Evolutionary conservation across 2,888 invertebrate genomes (phyloP).

Genomic region (Papilio gigon): DNA sequence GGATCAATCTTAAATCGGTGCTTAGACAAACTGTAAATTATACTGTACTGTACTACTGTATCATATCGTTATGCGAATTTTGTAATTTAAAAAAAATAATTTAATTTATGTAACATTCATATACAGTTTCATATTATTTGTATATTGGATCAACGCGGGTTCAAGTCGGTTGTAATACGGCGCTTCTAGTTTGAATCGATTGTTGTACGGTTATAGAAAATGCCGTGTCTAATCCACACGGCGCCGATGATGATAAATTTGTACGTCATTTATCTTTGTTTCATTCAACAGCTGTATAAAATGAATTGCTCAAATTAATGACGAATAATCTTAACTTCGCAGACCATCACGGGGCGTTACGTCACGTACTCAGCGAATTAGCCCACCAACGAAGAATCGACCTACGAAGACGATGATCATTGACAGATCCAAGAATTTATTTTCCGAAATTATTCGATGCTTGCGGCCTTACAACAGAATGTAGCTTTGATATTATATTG

Average conservation of each 20-base stretch:
- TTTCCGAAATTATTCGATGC: slow-evolving; percentile 28
- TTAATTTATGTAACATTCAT: slow-evolving; percentile 4
- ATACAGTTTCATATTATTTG: slow-evolving; percentile 1
- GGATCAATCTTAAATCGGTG: slow-evolving; percentile 22
- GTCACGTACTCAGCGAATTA: slow-evolving; percentile 18
- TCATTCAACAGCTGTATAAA: slow-evolving; percentile 8
- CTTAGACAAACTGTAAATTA: slow-evolving; percentile 26
- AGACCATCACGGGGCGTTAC: slow-evolving; percentile 35
- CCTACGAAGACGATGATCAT: slow-evolving; percentile 21
- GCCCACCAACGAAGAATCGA: slow-evolving; percentile 22
- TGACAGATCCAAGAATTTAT: slow-evolving; percentile 11
- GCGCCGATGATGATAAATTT: slow-evolving; percentile 42
- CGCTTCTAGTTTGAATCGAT: slow-evolving; percentile 24
- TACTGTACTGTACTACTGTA: too few species aligned
- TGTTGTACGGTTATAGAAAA: slow-evolving; percentile 28
- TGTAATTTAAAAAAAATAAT: not conserved
- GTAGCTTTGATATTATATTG: not conserved
- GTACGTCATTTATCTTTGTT: slow-evolving; percentile 32
- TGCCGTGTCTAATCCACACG: slow-evolving; percentile 39
- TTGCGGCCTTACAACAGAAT: slow-evolving; percentile 35
- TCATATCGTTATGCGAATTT: not conserved
- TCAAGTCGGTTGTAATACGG: slow-evolving; percentile 11
- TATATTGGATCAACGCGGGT: slow-evolving; percentile 2
- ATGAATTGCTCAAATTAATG: slow-evolving; percentile 7
- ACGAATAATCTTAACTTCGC: slow-evolving; percentile 1